These are phyloP conservation scores for Steinernema hermaphroditum DNA, from an alignment of 2,888 invertebrate species.

Conservation along the genomic window DNA sequence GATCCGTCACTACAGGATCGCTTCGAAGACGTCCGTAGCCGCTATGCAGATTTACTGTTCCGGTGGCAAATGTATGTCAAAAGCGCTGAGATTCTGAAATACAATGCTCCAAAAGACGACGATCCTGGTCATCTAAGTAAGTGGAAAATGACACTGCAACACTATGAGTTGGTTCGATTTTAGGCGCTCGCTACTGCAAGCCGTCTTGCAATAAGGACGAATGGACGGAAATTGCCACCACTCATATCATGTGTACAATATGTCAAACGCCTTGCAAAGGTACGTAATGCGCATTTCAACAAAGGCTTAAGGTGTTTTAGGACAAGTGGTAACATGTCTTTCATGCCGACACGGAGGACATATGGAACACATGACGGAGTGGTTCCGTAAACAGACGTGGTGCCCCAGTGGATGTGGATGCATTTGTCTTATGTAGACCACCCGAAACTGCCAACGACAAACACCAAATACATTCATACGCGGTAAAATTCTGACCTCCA, in stretches of 20 bases:
- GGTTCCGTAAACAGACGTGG: conserved; percentile 21
- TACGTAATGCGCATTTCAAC: background rate
- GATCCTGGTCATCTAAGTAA: background rate
- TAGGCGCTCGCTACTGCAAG: background rate
- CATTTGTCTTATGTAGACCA: background rate
- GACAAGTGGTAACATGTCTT: background rate
- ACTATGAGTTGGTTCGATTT: background rate
- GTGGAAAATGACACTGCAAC: background rate
- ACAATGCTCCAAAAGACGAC: background rate
- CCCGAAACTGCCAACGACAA: no score
- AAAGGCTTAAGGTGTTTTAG: background rate
- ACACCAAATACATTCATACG: no score
- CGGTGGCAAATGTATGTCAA: conserved; percentile 3
- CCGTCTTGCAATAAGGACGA: background rate
- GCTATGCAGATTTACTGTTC: background rate
- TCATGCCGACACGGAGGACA: conserved; percentile 21
- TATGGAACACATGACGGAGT: conserved; percentile 17
- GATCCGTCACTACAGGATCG: conserved; percentile 2
- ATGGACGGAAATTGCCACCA: background rate
- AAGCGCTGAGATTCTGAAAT: conserved; percentile 13
- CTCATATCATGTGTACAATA: background rate
- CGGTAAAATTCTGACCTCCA: no score
- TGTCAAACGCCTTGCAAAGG: conserved; percentile 22
- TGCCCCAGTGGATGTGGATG: conserved; percentile 20
- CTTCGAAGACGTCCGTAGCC: background rate